Evolutionary conservation across 2,113 vertebrate species (phyloP).

Genomic region (Pristiophorus japonicus): DNA sequence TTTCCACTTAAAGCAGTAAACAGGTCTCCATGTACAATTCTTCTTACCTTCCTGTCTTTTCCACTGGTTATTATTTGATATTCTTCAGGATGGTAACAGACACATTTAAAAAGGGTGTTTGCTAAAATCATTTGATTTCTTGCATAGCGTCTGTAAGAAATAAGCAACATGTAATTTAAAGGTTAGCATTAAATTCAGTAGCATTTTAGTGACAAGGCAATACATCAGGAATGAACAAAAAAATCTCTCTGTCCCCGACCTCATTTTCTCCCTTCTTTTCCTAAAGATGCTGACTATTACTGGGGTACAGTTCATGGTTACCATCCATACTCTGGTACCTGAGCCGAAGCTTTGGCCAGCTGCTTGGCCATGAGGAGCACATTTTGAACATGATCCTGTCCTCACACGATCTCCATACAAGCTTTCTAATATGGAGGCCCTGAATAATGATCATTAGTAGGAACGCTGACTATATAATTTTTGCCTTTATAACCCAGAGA

Average conservation of each 20-base stretch:
- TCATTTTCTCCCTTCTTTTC: background rate
- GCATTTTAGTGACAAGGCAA: background rate
- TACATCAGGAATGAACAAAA: background rate
- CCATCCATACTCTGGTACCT: background rate
- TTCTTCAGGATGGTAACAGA: slow-evolving; percentile 81
- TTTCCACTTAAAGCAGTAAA: background rate
- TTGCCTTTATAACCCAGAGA: background rate
- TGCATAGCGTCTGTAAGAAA: slow-evolving; percentile 58
- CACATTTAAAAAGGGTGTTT: slow-evolving; percentile 69
- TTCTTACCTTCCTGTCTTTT: slow-evolving; percentile 72
- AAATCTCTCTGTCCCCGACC: too few relatives aligned
- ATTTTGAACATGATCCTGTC: background rate
- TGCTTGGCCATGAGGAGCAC: too few relatives aligned
- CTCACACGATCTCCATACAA: background rate
- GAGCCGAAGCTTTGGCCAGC: background rate
- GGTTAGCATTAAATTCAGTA: background rate
- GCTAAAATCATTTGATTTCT: slow-evolving; percentile 74
- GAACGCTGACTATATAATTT: background rate
- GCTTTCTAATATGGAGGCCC: background rate
- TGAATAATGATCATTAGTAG: background rate
- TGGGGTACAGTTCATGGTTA: background rate
- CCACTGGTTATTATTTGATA: slow-evolving; percentile 79
- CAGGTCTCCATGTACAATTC: background rate
- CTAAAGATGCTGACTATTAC: background rate
- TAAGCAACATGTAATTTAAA: slow-evolving; percentile 1